Evolutionary conservation across 2,113 vertebrate genomes (phyloP).

Genomic region (Pyxicephalus adspersus): DNA sequence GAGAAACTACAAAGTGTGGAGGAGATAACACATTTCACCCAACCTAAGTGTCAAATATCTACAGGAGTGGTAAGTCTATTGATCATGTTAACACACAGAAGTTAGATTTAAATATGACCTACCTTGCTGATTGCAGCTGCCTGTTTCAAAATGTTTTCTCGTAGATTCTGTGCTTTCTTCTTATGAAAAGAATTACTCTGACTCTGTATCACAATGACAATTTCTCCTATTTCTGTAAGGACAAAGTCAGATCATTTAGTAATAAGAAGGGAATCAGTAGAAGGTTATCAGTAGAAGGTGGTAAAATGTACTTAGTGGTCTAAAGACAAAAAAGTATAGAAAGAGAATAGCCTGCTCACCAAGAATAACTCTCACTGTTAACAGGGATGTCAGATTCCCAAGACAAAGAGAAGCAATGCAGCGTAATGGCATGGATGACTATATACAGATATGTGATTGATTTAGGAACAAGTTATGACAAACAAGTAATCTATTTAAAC

Average conservation of each 20-base stretch:
- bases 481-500: not conserved
- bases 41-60: too few species aligned
- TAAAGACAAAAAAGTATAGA: too few species aligned
- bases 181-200: slow-evolving; percentile 91
- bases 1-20: too few species aligned
- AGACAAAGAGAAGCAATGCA: too few species aligned
- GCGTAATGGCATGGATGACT: too few species aligned
- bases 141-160: slow-evolving; percentile 80
- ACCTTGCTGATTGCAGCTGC: slow-evolving; percentile 80
- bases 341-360: not conserved
- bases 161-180: slow-evolving; percentile 80
- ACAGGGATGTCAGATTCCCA: too few species aligned
- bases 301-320: too few species aligned
- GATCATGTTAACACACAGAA: not conserved
- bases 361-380: not conserved
- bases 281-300: not conserved
- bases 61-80: too few species aligned
- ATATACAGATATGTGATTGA: not conserved
- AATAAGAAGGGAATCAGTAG: not conserved
- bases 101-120: slow-evolving; percentile 53
- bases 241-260: not conserved
- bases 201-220: slow-evolving; percentile 95
- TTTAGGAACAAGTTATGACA: not conserved
- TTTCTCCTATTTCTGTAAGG: slow-evolving; percentile 82
- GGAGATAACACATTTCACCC: too few species aligned